These are phyloP conservation scores for Acropternis orthonyx DNA, from an alignment of 2,797 vertebrate genomes.

Conservation along the genomic window DNA sequence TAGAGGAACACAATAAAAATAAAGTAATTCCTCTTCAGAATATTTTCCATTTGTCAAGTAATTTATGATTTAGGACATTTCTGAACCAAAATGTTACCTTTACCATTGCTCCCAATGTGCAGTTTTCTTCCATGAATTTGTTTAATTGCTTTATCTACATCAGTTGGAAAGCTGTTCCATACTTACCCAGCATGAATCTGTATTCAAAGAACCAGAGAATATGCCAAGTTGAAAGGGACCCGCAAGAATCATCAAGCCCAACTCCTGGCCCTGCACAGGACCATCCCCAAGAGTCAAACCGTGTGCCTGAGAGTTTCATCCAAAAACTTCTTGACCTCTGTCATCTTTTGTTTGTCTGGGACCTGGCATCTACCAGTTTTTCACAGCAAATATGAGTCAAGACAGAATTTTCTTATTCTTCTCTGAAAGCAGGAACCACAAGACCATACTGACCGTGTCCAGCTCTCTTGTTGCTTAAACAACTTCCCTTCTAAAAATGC, in stretches of 20 bases:
- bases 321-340: not conserved
- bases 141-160: not conserved
- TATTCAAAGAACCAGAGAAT: not conserved
- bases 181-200: not conserved
- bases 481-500: fast-evolving
- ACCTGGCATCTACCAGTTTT: not conserved
- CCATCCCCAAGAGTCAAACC: not conserved
- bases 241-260: not conserved
- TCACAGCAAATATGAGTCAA: not conserved
- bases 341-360: not conserved
- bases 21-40: not conserved
- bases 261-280: not conserved
- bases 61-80: not conserved
- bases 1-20: not conserved
- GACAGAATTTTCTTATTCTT: not conserved
- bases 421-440: not conserved
- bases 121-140: not conserved
- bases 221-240: not conserved
- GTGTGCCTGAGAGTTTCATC: no score
- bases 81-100: not conserved
- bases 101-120: not conserved
- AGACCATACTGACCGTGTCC: not conserved
- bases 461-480: not conserved
- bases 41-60: not conserved
- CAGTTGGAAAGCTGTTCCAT: not conserved